Percentiles rank a stretch among this genome's conserved stretches.
Evolutionary conservation across 2,113 vertebrate species (phyloP).

Genomic region (Hippocampus comes): DNA sequence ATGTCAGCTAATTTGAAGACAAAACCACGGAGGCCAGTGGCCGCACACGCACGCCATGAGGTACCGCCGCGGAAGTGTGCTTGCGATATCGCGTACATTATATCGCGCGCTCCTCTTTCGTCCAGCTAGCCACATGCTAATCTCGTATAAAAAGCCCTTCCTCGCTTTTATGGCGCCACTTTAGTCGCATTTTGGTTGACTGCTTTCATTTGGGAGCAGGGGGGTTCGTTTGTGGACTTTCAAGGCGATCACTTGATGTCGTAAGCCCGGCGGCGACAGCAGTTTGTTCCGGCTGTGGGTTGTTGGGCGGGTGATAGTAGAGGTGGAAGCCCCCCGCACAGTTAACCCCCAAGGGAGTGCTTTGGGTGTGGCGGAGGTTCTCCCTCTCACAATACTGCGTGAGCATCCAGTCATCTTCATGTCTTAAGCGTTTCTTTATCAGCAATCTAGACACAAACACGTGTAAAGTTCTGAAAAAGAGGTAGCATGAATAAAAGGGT

Average conservation of each 20-base stretch:
- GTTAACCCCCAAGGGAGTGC: constrained; percentile 52
- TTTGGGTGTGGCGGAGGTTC: constrained; percentile 65
- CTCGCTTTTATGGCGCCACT: background rate
- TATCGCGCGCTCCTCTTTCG: constrained; percentile 44
- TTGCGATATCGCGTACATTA: constrained; percentile 22
- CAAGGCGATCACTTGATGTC: constrained; percentile 9
- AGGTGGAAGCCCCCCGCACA: constrained; percentile 43
- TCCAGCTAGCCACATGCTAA: constrained; percentile 41
- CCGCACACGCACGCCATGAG: background rate
- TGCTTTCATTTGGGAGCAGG: background rate
- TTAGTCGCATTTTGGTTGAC: background rate
- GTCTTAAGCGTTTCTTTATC: background rate
- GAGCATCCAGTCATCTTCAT: background rate
- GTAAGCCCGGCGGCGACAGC: constrained; percentile 16
- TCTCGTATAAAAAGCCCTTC: background rate
- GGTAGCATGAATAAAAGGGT: background rate
- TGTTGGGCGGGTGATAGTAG: constrained; percentile 25
- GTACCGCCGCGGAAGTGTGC: constrained; percentile 14
- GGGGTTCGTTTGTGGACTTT: background rate
- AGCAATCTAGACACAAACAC: background rate
- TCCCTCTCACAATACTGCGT: constrained; percentile 44
- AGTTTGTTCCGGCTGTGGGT: background rate
- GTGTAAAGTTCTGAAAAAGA: background rate
- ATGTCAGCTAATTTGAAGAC: constrained; percentile 31
- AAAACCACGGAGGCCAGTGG: background rate